Conservation (phyloP, 2,888 invertebrate genomes). For the Drosophila mercatorum region DNA sequence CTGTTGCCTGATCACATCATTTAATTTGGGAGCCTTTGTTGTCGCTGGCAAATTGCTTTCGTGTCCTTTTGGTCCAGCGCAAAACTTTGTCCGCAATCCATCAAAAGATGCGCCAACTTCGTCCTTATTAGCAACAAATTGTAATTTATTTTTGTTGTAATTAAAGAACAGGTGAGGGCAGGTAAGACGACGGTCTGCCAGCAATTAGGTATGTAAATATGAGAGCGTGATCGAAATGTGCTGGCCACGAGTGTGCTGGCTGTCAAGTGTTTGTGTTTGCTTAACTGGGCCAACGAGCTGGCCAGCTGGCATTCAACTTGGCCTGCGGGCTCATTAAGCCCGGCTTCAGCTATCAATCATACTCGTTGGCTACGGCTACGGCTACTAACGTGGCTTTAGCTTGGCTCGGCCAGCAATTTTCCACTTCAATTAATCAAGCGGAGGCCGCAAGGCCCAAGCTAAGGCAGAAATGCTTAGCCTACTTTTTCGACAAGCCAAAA, state of each 20-base stretch:
- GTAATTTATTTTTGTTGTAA: constrained; percentile 42
- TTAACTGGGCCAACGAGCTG: not conserved
- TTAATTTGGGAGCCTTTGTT: constrained; percentile 47
- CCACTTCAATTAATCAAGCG: constrained; percentile 67
- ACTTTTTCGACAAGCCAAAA: constrained; percentile 30
- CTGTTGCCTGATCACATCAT: constrained; percentile 32
- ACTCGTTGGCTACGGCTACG: constrained; percentile 11
- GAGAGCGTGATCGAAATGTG: not conserved
- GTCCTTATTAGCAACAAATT: constrained; percentile 22
- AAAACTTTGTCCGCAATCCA: constrained; percentile 46
- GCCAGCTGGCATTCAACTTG: constrained; percentile 7
- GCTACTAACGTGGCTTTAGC: constrained; percentile 20
- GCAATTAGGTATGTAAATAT: constrained; percentile 62
- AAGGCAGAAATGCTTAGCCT: constrained; percentile 35
- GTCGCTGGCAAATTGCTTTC: constrained; percentile 58
- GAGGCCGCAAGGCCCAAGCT: constrained; percentile 32
- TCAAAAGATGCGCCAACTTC: constrained; percentile 45
- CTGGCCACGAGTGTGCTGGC: not conserved
- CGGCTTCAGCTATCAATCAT: constrained; percentile 68
- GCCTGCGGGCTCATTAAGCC: constrained; percentile 55
- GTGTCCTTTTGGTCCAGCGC: constrained; percentile 18
- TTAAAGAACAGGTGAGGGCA: constrained; percentile 34
- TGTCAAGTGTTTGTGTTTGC: constrained; percentile 3
- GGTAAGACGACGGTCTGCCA: too few relatives aligned
- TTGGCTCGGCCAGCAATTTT: constrained; percentile 51